Evolutionary conservation across 2,888 invertebrate genomes (phyloP), one percentile per base, ranked within the genome.

Genomic region (Leptodirus hochenwartii): DNA sequence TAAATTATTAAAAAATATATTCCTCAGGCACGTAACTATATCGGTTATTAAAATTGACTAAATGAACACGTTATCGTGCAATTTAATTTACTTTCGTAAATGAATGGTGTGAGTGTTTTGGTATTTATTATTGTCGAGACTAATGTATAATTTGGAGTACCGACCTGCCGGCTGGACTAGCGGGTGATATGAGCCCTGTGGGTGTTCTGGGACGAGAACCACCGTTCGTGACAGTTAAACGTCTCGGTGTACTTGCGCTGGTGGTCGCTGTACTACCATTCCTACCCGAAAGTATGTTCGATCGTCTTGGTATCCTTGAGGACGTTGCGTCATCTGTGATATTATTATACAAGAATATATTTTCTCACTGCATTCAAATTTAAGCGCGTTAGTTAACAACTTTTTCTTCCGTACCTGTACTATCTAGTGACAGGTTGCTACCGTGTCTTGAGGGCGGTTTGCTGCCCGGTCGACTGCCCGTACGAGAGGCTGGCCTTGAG

Each of bases 391-490:
- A n/a, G n/a, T n/a, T n/a, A n/a, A n/a, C n/a, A n/a, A n/a, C n/a
- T n/a, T n/a, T n/a, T n/a, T n/a, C n/a, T n/a, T n/a, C n/a, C n/a
- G n/a, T 55, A 82, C 84, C 84, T 53, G 82, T 81, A 52, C 84
- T 82, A 53, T 87, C 87, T 41, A 88, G 60, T 25, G 88, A 88
- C 36, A 85, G 67, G 48, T 84, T 88, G 25, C 91, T 91, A 40
- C 90, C 90, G 49, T 90, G 85, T 43, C 90, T 72, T 41, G 90
- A 90, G 13, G 88, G 82, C 39, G 91, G 90, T 55, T 90, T 87
- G 37, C 85, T 85, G 36, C 85, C 84, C 35, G 80, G 69, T 42
- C 88, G 66, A 40, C 85, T 84, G 17, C 78, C 76, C 25, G 87
- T 80, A 44, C 87, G 66, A 34, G 87, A 87, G 34, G 77, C 72